Conservation (phyloP, 1,140 invertebrate species). For the Odontomachus brunneus region DNA sequence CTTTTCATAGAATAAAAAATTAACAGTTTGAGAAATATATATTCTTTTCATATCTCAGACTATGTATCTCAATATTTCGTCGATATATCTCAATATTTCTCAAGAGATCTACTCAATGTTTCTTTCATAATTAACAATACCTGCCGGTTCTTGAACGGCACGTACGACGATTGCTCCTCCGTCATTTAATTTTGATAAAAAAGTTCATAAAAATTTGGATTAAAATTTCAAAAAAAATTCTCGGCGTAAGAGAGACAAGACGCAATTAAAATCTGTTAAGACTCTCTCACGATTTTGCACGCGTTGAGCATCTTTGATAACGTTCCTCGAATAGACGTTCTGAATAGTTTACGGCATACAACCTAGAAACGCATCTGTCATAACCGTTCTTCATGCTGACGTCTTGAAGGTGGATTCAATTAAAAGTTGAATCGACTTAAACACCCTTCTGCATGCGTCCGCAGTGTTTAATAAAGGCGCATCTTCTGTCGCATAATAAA, state of each 20-base stretch:
- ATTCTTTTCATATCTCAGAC: too few relatives aligned
- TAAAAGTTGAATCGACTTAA: background rate
- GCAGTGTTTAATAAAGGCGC: background rate
- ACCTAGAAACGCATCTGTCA: constrained; percentile 29
- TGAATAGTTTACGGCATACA: constrained; percentile 13
- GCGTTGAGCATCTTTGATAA: background rate
- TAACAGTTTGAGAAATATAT: background rate
- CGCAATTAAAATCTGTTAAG: constrained; percentile 1
- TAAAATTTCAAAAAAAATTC: too few relatives aligned
- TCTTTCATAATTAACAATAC: constrained; percentile 28
- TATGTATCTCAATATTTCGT: too few relatives aligned
- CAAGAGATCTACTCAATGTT: background rate
- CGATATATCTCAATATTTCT: too few relatives aligned
- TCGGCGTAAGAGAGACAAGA: too few relatives aligned
- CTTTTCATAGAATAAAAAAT: constrained; percentile 15
- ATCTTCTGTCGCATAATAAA: background rate
- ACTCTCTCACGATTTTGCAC: constrained; percentile 11
- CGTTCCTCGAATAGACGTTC: background rate
- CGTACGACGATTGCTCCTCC: background rate
- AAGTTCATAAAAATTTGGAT: too few relatives aligned
- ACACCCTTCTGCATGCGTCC: background rate
- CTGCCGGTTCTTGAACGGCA: background rate
- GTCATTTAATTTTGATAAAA: too few relatives aligned
- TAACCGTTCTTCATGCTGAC: background rate
- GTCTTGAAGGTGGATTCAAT: constrained; percentile 19